Evolutionary conservation across 92 coral and sea anemone genomes (phyloP), one percentile per base, ranked within the genome.

Genomic region (Epizoanthus fatuus): DNA sequence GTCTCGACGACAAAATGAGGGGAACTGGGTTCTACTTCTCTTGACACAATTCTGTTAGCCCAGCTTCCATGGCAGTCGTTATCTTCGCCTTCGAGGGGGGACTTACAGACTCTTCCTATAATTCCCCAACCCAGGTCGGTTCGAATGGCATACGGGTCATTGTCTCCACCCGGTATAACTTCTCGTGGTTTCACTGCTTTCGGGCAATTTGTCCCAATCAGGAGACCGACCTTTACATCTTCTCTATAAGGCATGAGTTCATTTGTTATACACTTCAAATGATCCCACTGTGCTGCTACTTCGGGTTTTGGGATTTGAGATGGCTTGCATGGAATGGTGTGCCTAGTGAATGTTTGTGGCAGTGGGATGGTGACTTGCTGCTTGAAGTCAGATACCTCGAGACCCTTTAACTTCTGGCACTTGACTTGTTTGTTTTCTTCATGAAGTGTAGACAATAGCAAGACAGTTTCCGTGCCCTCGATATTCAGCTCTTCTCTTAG

Each of bases 91-190:
- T 70, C 63, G 37, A 29, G 68, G 45, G 83, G 70, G 37, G 69
- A 16, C 52, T 81, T 70, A 52, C 92, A 81, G 4, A 89, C 88
- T 44, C 84, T 54, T 17, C 90, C 92, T 5, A 92, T 72, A 62
- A 92, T 86, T 13, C 91, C 94, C 90, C 94, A 91, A 62, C 92
- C 90, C 35, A 91, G 87, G 19, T 78, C 87, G 3, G 95, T 88
- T 39, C 68, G 64, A 2, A 84, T 86, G 5, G 85, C 91, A 29
- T 89, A 89, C 6, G 95, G 90, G 19, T 89, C 91, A 15, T 88
- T 2, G 10, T 85, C 87, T 1, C n/a, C 1, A 0, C 95, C 95
- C 0, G 92, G 92, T 55, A 91, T 84, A 4, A 83, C 84, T 19
- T 84, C 88, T 53, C 90, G 62, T 2, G 90, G 95, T 65, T 88